Base-by-base conservation (phyloP, 1,140 invertebrate genomes). In the Trachymyrmex septentrionalis region DNA sequence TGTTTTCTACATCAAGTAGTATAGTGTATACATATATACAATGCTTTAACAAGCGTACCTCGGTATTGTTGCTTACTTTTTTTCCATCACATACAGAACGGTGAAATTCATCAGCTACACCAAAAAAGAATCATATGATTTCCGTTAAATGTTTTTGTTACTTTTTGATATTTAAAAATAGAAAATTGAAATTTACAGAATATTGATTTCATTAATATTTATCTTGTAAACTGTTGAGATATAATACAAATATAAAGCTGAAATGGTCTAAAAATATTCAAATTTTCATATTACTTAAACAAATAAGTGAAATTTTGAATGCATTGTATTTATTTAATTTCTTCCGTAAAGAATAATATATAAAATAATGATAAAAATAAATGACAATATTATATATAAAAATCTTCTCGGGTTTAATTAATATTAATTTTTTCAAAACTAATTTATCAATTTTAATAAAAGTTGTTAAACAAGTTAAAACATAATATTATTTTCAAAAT, bases 1-100 rank as follows among this genome's bases (percentile, higher is more conserved):
- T 72, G 38, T 66, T 87, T 66, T 63, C 71, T 67, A 27, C 69
- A n/a, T n/a, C 48, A n/a, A 34, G 12, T 19, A 27, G 19, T 38
- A 27, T n/a, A 66, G 2, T 24, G 21, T 38, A 38, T 19, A 21
- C 7, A 53, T 55, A 38, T 12, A 44, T 48, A 50, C 7, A 38
- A 69, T 24, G 48, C 50, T 1, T 86, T 24, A 21, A 34, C 50
- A 59, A 19, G 12, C 19, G 63, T 16, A 12, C 64, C n/a, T 44
- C 57, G 16, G 27, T 34, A 27, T 67, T 12, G 38, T 53, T 7
- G 53, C 19, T 38, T 61, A 38, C 2, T 12, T 66, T 66, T 87
- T 87, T 84, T 82, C n/a, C 38, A 4, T 69, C 30, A 44, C 34
- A n/a, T 16, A 63, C 53, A 19, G n/a, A 34, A 55, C 10, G 38